Evolutionary conservation across 2,113 vertebrate species (phyloP), one percentile per base, ranked within the genome.

Genomic region (Corythaixoides concolor): DNA sequence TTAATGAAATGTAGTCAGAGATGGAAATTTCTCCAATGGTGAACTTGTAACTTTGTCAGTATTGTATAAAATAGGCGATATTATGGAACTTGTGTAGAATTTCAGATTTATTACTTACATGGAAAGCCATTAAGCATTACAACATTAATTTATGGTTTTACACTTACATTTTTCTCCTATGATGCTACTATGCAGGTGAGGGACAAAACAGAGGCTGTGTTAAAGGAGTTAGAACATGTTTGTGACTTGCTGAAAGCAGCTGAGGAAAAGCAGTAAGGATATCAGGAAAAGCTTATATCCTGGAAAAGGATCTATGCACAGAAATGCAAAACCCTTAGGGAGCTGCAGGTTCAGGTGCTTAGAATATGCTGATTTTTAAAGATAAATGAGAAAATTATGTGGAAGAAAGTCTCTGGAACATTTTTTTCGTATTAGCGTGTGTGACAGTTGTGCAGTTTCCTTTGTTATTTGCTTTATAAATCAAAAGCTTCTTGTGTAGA

Each of bases 311-410:
- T 85, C 74, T 93, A 52, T 83, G 95, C 97, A 69, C 96, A 98
- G 95, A 97, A 98, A 96, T 97, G 97, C 30, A 97, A 97, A 96
- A 85, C 97, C 87, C 20, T 97, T 97, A 97, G 96, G 95, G 98
- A 98, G 70, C 98, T 98, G 49, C 98, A 98, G 97, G 93, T 93
- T 94, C 97, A 99, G 98, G 98, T 99, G 97, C 96, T 97, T 88
- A 63, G 56, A 82, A 33, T 35, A 77, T 32, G 39, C 17, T 72
- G 28, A 43, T 12, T 66, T 93, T 88, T 68, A 64, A 86, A 94
- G 87, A 93, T 58, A 89, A 94, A 78, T 64, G 82, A 58, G 45
- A 59, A 74, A 96, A 93, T 53, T 35, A 76, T 37, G 50, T 47
- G 28, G 37, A 89, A 94, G 62, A 66, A 95, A 32, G 3, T 30